Base-by-base conservation (phyloP, 2,797 vertebrate genomes). In the Myoxocephalus aenaeus region DNA sequence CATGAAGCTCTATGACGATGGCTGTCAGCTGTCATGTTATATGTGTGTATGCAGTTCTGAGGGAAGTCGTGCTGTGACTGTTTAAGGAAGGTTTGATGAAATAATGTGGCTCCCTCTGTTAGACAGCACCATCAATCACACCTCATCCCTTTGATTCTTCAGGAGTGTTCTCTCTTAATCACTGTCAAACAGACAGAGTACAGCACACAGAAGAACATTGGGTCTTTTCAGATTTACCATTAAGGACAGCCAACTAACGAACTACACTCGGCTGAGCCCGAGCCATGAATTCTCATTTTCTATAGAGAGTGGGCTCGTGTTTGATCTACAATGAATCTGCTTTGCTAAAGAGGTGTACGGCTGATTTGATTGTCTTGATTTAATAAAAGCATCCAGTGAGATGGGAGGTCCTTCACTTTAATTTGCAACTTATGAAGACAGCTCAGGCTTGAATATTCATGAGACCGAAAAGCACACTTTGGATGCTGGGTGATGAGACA, bases 401-500 rank as follows among this genome's bases (percentile, higher is more conserved):
- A 76, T 64, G 40, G 71, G 67, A 78, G 75, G 81, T 81, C 71
- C 79, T 87, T 83, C 84, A 78, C 44, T 87, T 91, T 86, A 86
- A 91, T 92, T 84, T 86, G 66, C 20, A 81, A 65, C 44, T 86
- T 71, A 77, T 77, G 67, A 74, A 72, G 73, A 74, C 79, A 20
- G 65, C 68, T 74, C 29, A 32, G 22, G 13, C 25, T 58, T 10
- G 70, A 77, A 81, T 80, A 86, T 84, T 86, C 62, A 86, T 79
- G 17, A 65, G 51, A 72, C n/a, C 44, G 44, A 70, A 59, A 66
- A 46, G 32, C 57, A 61, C 63, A 46, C 48, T 71, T 51, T 70
- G 50, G 38, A 57, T 69, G 65, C 20, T 27, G 63, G n/a, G 3
- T 58, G 73, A 82, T 81, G 53, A 71, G 86, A 87, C 70, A 70